Evolutionary conservation across 2,113 vertebrate species (phyloP).

Genomic region (Spea multiplicata): DNA sequence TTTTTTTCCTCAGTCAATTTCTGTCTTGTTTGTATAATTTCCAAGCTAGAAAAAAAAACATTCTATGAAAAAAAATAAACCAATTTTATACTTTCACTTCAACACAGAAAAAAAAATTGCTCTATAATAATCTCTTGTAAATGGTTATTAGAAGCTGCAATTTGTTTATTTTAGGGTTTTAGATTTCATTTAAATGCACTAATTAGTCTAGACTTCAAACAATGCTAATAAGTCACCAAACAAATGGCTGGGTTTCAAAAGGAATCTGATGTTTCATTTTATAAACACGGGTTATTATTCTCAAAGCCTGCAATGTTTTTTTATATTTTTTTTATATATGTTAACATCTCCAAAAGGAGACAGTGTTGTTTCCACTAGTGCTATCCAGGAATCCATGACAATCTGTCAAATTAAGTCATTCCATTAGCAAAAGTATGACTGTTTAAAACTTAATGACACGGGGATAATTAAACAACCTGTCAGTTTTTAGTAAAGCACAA

Average conservation of each 20-base stretch:
- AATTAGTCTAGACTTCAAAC: constrained; percentile 35
- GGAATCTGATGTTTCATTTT: constrained; percentile 19
- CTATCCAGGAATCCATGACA: constrained; percentile 47
- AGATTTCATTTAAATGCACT: constrained; percentile 23
- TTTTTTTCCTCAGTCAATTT: constrained; percentile 2
- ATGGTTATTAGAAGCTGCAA: constrained; percentile 28
- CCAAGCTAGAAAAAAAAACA: background rate
- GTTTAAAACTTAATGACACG: constrained; percentile 48
- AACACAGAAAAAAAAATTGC: constrained; percentile 21
- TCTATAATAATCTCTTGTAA: constrained; percentile 17
- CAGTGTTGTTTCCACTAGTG: constrained; percentile 24
- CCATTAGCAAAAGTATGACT: constrained; percentile 47
- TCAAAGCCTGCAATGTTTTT: constrained; percentile 27
- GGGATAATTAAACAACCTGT: constrained; percentile 48
- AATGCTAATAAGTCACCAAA: constrained; percentile 46
- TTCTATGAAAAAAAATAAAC: background rate
- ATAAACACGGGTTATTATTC: constrained; percentile 19
- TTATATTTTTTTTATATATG: background rate
- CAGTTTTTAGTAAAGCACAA: constrained; percentile 44
- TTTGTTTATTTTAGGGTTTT: constrained; percentile 38
- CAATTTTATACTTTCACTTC: constrained; percentile 11
- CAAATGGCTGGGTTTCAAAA: constrained; percentile 29
- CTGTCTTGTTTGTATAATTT: background rate
- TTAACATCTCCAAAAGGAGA: constrained; percentile 41
- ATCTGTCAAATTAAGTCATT: constrained; percentile 48